Conservation (phyloP, 2,113 vertebrate species). For the Nipponia nippon region DNA sequence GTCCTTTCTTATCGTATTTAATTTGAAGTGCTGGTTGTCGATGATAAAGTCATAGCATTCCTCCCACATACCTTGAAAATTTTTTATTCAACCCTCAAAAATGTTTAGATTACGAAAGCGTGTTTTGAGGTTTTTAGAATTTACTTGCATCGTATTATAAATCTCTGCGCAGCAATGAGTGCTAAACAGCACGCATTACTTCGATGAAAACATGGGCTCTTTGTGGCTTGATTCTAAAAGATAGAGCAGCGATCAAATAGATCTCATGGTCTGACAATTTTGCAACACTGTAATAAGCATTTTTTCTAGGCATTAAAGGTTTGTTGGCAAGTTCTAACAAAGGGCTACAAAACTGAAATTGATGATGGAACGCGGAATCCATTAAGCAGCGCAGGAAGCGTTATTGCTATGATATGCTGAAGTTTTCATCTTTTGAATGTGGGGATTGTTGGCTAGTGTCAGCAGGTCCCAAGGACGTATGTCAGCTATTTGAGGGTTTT, state of each 20-base stretch:
- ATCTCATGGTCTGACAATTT: not conserved
- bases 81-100: not conserved
- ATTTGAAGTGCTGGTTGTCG: constrained; percentile 21
- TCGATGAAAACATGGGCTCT: not conserved
- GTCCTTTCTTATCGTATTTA: not conserved
- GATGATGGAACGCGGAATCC: not conserved
- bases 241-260: not conserved
- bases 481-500: not conserved
- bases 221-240: not conserved
- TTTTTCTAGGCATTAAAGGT: not conserved
- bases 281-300: not conserved
- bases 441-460: constrained; percentile 18
- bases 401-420: constrained; percentile 1
- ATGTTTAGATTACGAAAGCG: not conserved
- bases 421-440: constrained; percentile 21
- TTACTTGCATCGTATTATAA: not conserved
- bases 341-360: not conserved
- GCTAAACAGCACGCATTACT: not conserved
- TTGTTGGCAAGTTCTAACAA: not conserved
- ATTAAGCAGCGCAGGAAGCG: not conserved
- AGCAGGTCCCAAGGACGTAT: not conserved
- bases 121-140: not conserved
- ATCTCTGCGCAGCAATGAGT: not conserved
- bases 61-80: not conserved
- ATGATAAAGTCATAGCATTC: constrained; percentile 39